These are phyloP conservation scores for Origma solitaria DNA, from an alignment of 2,113 vertebrate species.

Conservation along the genomic window DNA sequence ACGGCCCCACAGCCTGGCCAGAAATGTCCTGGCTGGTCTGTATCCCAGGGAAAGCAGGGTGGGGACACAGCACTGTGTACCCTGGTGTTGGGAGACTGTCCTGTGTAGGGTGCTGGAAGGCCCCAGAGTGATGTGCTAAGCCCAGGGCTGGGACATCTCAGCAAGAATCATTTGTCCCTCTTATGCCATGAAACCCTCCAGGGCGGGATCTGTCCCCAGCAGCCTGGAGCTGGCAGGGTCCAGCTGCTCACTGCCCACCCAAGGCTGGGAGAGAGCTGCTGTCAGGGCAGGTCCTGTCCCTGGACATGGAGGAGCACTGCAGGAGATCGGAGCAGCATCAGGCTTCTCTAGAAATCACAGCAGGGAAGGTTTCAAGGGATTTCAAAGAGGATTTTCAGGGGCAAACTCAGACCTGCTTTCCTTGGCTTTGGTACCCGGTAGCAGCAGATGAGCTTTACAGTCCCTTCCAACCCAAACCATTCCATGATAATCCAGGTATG, in stretches of 20 bases:
- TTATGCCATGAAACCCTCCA: accelerated
- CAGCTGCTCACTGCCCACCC: background rate
- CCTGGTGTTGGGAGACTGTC: accelerated
- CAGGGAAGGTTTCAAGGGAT: background rate
- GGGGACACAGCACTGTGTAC: background rate
- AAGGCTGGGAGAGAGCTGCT: background rate
- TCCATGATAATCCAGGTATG: background rate
- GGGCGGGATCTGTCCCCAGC: background rate
- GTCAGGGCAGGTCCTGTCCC: background rate
- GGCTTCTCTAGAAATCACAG: background rate
- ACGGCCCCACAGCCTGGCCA: background rate
- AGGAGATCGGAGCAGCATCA: background rate
- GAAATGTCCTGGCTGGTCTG: background rate
- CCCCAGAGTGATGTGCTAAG: accelerated
- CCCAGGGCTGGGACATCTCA: background rate
- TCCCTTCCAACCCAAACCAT: background rate
- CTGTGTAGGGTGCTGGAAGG: background rate
- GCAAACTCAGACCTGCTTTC: background rate
- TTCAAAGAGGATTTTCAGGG: background rate
- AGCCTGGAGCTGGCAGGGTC: background rate
- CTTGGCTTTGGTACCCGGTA: background rate
- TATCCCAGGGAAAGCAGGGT: background rate
- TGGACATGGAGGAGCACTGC: background rate
- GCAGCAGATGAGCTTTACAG: background rate
- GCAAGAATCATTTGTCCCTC: background rate